Evolutionary conservation across 2,113 vertebrate genomes (phyloP).

Genomic region (Ictalurus punctatus): DNA sequence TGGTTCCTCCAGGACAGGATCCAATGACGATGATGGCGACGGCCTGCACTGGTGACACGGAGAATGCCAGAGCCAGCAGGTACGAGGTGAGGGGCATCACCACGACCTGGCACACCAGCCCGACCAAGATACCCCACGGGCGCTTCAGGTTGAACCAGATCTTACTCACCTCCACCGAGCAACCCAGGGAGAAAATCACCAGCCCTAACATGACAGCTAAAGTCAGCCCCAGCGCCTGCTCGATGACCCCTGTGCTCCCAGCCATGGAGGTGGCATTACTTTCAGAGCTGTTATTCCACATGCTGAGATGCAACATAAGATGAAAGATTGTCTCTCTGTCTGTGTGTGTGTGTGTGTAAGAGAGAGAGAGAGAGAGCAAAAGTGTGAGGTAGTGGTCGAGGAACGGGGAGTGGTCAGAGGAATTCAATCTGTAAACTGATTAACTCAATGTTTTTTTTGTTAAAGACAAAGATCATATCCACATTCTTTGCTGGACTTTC

Average conservation of each 20-base stretch:
- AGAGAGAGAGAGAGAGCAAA: not conserved
- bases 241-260: not conserved
- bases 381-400: not conserved
- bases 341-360: not conserved
- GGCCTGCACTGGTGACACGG: slow-evolving; percentile 60
- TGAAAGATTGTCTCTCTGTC: not conserved
- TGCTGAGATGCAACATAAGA: not conserved
- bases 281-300: slow-evolving; percentile 25
- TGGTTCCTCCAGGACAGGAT: slow-evolving; percentile 68
- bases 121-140: slow-evolving; percentile 69
- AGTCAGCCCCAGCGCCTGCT: slow-evolving; percentile 47
- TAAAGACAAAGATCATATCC: not conserved
- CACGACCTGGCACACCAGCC: slow-evolving; percentile 71
- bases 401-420: not conserved
- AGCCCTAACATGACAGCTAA: slow-evolving; percentile 57
- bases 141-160: slow-evolving; percentile 65
- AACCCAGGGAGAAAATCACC: slow-evolving; percentile 71
- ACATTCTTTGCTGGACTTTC: not conserved
- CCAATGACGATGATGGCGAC: slow-evolving; percentile 69
- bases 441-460: not conserved
- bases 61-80: slow-evolving; percentile 61
- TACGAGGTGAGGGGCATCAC: slow-evolving; percentile 72
- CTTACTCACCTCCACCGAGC: slow-evolving; percentile 64
- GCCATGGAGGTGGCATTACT: not conserved
- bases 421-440: not conserved